Evolutionary conservation across 2,888 invertebrate genomes (phyloP), one percentile per base, ranked within the genome.

Genomic region (Boloria selene): DNA sequence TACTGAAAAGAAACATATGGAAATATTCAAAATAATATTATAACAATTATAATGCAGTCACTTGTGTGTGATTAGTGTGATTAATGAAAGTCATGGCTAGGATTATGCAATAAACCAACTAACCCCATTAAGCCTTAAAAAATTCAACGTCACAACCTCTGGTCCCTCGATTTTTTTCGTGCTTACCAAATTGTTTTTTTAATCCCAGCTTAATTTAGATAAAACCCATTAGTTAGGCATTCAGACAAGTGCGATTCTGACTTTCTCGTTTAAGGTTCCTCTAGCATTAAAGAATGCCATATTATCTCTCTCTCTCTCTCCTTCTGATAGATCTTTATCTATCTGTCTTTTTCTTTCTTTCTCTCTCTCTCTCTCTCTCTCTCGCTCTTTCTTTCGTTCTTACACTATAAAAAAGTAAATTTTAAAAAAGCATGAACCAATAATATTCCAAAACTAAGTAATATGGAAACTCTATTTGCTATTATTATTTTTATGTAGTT

Each of bases 1-100:
- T 5, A 61, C 22, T 31, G 26, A 13, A 49, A 53, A 61, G 59
- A 49, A 13, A 38, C 31, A 10, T 26, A 26, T 47, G 47, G 31
- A 47, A 53, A 18, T 38, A 38, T 38, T 26, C 22, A 22, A 44
- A 42, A 47, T 47, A 45, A 13, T 52, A 52, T 51, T 51, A 64
- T 59, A 14, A 31, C 13, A 58, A 52, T 51, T 51, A 64, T 59
- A 14, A 31, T 31, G 45, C 47, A 17, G 45, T 64, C 44, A 22
- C 14, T 52, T 63, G 63, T 38, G 31, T 38, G 31, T 52, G 63
- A 66, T 69, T 69, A 69, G 66, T 69, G 14, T 63, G 66, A 69
- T 69, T 66, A 69, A 69, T 69, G 69, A 61, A 60, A 56, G 62
- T 63, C 69, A 69, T 63, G 69, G 53, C 65, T 61, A 66, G 66